Evolutionary conservation across 2,113 vertebrate species (phyloP).

Genomic region (Erythrocebus patas): DNA sequence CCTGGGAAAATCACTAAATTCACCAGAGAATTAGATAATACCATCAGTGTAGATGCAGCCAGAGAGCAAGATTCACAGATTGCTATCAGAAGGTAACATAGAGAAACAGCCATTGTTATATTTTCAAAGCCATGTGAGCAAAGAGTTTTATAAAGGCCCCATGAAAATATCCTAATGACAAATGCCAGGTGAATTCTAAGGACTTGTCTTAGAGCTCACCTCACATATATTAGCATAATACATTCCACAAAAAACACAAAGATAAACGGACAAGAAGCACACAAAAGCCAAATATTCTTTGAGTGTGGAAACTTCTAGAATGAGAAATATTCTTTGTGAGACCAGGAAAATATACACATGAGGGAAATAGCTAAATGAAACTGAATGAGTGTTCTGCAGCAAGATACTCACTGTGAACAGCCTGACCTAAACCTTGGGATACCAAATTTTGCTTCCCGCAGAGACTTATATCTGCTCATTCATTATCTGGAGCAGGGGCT

Average conservation of each 20-base stretch:
- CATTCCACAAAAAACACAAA: constrained; percentile 1
- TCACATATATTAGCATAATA: not conserved
- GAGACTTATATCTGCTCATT: constrained; percentile 8
- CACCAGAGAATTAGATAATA: constrained; percentile 19
- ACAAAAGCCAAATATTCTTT: not conserved
- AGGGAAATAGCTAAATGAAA: constrained; percentile 1
- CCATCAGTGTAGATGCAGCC: not conserved
- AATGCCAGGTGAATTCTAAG: not conserved
- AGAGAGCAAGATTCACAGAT: not conserved
- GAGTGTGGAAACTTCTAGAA: not conserved
- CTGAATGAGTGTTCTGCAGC: not conserved
- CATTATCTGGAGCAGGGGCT: constrained; percentile 31
- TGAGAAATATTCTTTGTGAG: constrained; percentile 18
- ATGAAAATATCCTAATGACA: not conserved
- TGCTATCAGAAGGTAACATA: not conserved
- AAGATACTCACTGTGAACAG: not conserved
- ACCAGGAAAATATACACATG: not conserved
- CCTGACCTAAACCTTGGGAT: not conserved
- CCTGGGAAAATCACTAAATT: constrained; percentile 14
- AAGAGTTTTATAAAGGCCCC: not conserved
- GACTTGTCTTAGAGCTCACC: not conserved
- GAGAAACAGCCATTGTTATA: not conserved
- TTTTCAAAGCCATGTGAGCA: not conserved
- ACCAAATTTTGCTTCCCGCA: constrained; percentile 16
- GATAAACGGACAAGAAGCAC: not conserved